Evolutionary conservation across 2,113 vertebrate species (phyloP).

Genomic region (Chelonoidis abingdonii): DNA sequence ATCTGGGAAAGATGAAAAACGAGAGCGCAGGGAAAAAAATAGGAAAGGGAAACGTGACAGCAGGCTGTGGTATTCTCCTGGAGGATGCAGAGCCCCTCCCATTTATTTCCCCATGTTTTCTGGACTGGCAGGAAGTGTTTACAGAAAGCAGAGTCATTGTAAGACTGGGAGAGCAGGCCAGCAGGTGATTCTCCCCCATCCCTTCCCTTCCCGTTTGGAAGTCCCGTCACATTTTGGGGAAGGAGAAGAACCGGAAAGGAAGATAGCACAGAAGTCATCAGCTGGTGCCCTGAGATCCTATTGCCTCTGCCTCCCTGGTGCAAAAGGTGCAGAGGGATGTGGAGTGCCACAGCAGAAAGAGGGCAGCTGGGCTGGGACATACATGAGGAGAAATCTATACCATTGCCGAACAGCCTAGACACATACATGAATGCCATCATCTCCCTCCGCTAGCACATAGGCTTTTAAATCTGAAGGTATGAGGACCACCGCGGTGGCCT

Average conservation of each 20-base stretch:
- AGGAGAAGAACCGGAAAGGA: not conserved
- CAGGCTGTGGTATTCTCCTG: not conserved
- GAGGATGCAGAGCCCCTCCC: not conserved
- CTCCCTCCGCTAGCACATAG: not conserved
- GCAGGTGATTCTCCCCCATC: slow-evolving; percentile 21
- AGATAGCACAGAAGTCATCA: not conserved
- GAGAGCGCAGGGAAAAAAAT: not conserved
- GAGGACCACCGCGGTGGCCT: not conserved
- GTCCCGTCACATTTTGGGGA: not conserved
- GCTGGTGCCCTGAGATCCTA: not conserved
- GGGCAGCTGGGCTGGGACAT: not conserved
- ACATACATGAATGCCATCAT: not conserved
- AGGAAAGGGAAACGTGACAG: not conserved
- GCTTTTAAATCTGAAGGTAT: not conserved
- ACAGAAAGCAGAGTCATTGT: slow-evolving; percentile 49
- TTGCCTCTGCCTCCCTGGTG: not conserved
- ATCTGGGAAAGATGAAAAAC: not conserved
- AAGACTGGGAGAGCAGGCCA: not conserved
- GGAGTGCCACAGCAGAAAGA: not conserved
- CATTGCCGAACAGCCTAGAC: not conserved
- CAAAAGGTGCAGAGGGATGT: not conserved
- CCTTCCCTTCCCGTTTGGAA: not conserved
- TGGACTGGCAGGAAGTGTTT: slow-evolving; percentile 8
- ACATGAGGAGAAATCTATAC: too few relatives aligned
- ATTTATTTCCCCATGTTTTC: not conserved